Conservation (phyloP, 2,888 invertebrate species). For the Trichopria drosophilae region DNA sequence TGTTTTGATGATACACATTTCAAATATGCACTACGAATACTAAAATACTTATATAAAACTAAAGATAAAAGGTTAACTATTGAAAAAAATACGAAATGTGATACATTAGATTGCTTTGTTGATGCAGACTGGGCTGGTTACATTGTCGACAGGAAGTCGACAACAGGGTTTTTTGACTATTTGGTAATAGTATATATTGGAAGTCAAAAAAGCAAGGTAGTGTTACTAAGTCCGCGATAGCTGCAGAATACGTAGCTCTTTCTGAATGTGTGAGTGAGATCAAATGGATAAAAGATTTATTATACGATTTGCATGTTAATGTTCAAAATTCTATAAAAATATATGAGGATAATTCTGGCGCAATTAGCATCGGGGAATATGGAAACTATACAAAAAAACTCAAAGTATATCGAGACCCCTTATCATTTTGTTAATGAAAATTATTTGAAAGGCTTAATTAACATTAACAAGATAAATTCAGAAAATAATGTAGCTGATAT, state of each 20-base stretch:
- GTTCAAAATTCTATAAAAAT: conserved; percentile 1
- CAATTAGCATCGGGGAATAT: conserved; percentile 5
- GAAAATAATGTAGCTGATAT: conserved; percentile 11
- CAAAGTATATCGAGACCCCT: conserved; percentile 9
- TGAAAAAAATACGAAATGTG: background rate
- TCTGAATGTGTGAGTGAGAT: conserved; percentile 26
- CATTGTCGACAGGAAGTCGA: conserved; percentile 27
- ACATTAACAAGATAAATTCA: conserved; percentile 8
- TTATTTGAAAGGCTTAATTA: conserved; percentile 2
- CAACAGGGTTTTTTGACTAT: conserved; percentile 42
- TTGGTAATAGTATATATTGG: conserved; percentile 35
- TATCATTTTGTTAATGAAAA: conserved; percentile 13
- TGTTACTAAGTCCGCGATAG: conserved; percentile 28
- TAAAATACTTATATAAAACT: conserved; percentile 18
- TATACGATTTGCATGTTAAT: conserved; percentile 11
- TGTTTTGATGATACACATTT: conserved; percentile 19
- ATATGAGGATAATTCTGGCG: too few relatives aligned
- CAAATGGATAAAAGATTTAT: conserved; percentile 12
- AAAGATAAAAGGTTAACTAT: conserved; percentile 16
- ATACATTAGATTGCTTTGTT: conserved; percentile 1
- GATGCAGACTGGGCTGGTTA: conserved; percentile 5
- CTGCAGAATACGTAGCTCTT: conserved; percentile 32
- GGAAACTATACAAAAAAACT: conserved; percentile 19
- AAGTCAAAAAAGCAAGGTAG: conserved; percentile 28
- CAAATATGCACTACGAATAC: conserved; percentile 14